Evolutionary conservation across 2,797 vertebrate genomes (phyloP), one percentile per base, ranked within the genome.

Genomic region (Microtus obscurus): DNA sequence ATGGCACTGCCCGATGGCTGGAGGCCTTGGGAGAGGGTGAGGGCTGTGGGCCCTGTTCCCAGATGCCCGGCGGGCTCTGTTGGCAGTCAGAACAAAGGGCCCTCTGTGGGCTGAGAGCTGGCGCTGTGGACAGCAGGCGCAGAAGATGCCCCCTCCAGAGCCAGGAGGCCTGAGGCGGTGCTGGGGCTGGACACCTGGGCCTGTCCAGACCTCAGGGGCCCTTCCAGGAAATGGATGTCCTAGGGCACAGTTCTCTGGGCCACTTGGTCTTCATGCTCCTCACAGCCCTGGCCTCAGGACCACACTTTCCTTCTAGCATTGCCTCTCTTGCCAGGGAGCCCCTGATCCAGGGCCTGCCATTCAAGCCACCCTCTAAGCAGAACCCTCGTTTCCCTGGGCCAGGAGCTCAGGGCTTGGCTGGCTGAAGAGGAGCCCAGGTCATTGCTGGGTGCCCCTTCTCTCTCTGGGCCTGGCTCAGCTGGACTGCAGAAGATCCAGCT

Each of bases 21-120:
- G 93, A 96, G 93, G 96, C 97, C 96, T 97, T 17, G 9, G 88
- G 96, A 97, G 63, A 97, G 97, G 95, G 97, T 97, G 90, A 97
- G 96, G 97, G 93, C 94, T 91, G 69, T 90, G 96, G 97, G 97
- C 97, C 59, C 92, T 43, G 88, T 97, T 97, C 97, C 97, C 97
- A 97, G 98, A 95, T n/a, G 91, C 89, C 97, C 92, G 95, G 98
- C 37, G 97, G 98, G 98, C 89, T 95, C 95, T 97, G 97, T 95
- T 98, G 98, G 98, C 98, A 98, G 92, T 2, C 96, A 4, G 37
- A 98, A 98, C 98, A 99, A 98, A 98, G 97, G 96, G 5, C 95
- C 97, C 97, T 98, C 98, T 98, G 98, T 99, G 98, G 73, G 21
- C 96, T 94, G 80, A 80, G 80, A 82, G 97, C 90, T 97, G 96